Base-by-base conservation (phyloP, 2,888 invertebrate genomes). In the Anorthoa munda region DNA sequence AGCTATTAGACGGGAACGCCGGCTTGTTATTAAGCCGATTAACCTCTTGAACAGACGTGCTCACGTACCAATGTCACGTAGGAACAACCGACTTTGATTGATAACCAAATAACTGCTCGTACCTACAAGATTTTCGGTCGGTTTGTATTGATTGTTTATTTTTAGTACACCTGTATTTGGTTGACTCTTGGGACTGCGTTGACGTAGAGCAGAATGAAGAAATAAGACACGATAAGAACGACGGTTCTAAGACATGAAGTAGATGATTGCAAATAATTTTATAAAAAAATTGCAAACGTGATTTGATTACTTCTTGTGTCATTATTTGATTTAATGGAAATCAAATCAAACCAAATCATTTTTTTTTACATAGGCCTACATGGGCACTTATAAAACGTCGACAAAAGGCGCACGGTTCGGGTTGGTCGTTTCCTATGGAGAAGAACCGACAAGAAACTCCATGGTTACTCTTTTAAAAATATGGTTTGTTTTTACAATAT, bases 11-110 rank as follows among this genome's bases (percentile, higher is more conserved):
- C 77, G 79, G 68, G 79, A 84, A 86, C 81, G 75, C 82, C 80
- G 79, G 76, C 78, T 86, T 80, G 86, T 89, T 90, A 86, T 88
- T 77, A 85, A 84, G 81, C 77, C 85, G 85, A 90, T 92, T 89
- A 90, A 75, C 86, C 89, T 83, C 83, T 83, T 77, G 75, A 59
- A 71, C 66, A 71, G 77, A 84, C 87, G 84, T 74, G 79, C 72
- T 82, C 74, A 75, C 81, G 79, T 83, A 84, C 81, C 78, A 83
- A 66, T 76, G 64, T 72, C 81, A 77, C 76, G 80, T 83, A 72
- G 73, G 77, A 70, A 74, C 69, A 79, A 55, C 66, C 66, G 55
- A 68, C 75, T 83, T 69, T 80, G 84, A 80, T 82, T 83, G 70
- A 75, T 75, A 75, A 55, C 79, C 70, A 69, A 79, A 79, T 71